These are phyloP conservation scores for Nomia melanderi DNA, from an alignment of 1,140 invertebrate genomes.

Conservation along the genomic window DNA sequence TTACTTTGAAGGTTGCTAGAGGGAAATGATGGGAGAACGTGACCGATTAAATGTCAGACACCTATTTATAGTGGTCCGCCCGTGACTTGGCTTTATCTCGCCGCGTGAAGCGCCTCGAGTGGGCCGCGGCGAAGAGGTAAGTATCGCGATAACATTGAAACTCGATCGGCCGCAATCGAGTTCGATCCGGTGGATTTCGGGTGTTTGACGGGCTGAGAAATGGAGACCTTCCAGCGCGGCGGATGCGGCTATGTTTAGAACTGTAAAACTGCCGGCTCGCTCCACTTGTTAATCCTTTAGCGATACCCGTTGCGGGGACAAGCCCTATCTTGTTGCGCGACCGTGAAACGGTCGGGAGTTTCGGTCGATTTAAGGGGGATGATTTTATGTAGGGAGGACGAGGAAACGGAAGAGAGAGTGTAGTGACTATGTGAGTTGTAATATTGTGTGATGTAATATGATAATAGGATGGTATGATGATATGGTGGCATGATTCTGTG, in stretches of 20 bases:
- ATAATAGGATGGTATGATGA: too few species aligned
- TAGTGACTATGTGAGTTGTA: too few species aligned
- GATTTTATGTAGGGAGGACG: too few species aligned
- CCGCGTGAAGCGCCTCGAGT: neutral
- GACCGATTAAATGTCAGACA: conserved; percentile 32
- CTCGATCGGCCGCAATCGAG: neutral
- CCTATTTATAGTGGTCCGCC: neutral
- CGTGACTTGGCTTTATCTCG: conserved; percentile 5
- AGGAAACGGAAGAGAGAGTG: too few species aligned
- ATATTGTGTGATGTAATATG: too few species aligned
- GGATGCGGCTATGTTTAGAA: neutral
- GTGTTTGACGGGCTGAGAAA: neutral
- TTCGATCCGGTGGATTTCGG: neutral
- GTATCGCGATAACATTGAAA: conserved; percentile 10
- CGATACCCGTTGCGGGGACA: too few species aligned
- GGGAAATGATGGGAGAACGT: conserved; percentile 9
- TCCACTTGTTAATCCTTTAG: too few species aligned
- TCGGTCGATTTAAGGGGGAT: too few species aligned
- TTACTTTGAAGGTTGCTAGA: conserved; percentile 40
- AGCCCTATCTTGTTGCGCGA: too few species aligned
- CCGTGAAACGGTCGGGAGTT: too few species aligned
- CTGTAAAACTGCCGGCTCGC: neutral
- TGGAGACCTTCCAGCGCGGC: neutral
- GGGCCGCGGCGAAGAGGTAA: too few species aligned
- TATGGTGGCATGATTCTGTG: too few species aligned